phyloP scores from a whole-genome alignment of 2,888 invertebrate genomes.

The Dynastes hyllus region DNA sequence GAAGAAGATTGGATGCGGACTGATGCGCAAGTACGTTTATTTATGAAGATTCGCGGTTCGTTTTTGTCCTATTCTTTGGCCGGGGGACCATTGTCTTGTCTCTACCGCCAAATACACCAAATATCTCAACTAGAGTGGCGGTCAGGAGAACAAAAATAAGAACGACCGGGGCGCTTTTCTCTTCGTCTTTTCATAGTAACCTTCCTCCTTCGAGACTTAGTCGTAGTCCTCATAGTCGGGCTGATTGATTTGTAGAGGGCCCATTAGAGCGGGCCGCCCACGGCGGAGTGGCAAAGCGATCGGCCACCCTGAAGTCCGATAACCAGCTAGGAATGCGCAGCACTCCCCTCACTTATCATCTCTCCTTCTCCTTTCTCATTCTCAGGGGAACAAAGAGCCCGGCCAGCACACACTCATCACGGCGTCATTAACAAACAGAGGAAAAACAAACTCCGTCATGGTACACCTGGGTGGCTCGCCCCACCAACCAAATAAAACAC shows the following conservation, averaged over 20 bases:
- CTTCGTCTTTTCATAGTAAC: slow-evolving; percentile 12
- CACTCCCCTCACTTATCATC: slow-evolving; percentile 62
- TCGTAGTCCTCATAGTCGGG: slow-evolving; percentile 44
- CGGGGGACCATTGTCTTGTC: slow-evolving; percentile 10
- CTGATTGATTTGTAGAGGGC: slow-evolving; percentile 70
- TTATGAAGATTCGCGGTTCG: slow-evolving; percentile 8
- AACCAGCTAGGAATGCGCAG: slow-evolving; percentile 65
- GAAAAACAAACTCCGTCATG: slow-evolving; percentile 70
- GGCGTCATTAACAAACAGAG: slow-evolving; percentile 71
- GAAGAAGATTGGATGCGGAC: not conserved
- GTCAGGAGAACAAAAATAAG: slow-evolving; percentile 14
- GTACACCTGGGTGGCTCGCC: slow-evolving; percentile 70
- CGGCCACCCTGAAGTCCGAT: slow-evolving; percentile 68
- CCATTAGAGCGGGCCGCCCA: slow-evolving; percentile 66
- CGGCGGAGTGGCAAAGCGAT: slow-evolving; percentile 63
- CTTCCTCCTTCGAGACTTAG: slow-evolving; percentile 11
- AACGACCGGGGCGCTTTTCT: not conserved
- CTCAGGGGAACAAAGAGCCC: slow-evolving; percentile 61
- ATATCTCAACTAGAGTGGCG: slow-evolving; percentile 27
- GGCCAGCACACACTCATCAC: slow-evolving; percentile 69
- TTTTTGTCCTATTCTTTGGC: not conserved
- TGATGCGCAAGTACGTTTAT: not conserved
- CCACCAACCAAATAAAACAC: slow-evolving; percentile 61
- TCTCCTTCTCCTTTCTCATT: slow-evolving; percentile 33
- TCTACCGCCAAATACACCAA: slow-evolving; percentile 19